A percentile compares a stretch with the other conserved stretches of the same genome.
Evolutionary conservation across 2,797 vertebrate species (phyloP).

Genomic region (Halcyon leucocephala): DNA sequence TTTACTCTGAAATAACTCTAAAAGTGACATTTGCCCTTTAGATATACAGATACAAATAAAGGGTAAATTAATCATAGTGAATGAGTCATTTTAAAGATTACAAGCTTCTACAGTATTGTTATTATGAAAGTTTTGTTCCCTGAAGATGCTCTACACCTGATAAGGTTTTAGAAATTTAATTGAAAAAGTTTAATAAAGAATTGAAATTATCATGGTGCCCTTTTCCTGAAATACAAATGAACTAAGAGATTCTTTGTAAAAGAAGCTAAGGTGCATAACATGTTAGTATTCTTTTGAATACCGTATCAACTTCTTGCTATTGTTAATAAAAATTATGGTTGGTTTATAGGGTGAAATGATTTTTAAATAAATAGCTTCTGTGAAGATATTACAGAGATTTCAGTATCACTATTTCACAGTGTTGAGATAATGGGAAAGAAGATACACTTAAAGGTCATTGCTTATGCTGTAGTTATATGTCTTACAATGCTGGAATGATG

Average conservation of each 20-base stretch:
- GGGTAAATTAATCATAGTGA: slow-evolving; percentile 65
- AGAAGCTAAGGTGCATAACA: slow-evolving; percentile 31
- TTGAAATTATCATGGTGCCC: slow-evolving; percentile 56
- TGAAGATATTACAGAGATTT: slow-evolving; percentile 65
- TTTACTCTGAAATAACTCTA: slow-evolving; percentile 41
- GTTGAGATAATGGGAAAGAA: slow-evolving; percentile 62
- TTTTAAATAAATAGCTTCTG: slow-evolving; percentile 75
- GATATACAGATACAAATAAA: slow-evolving; percentile 69
- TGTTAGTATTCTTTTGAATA: slow-evolving; percentile 67
- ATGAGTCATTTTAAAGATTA: slow-evolving; percentile 67
- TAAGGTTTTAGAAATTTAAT: slow-evolving; percentile 74
- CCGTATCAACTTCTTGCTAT: slow-evolving; percentile 44
- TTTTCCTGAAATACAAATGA: slow-evolving; percentile 57
- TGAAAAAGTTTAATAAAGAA: slow-evolving; percentile 74
- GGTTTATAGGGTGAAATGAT: slow-evolving; percentile 62
- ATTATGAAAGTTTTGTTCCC: slow-evolving; percentile 40
- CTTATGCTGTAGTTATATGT: slow-evolving; percentile 58
- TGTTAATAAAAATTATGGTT: slow-evolving; percentile 75
- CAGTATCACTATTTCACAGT: slow-evolving; percentile 54
- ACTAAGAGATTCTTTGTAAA: slow-evolving; percentile 34
- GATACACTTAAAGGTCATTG: slow-evolving; percentile 73
- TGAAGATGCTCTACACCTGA: slow-evolving; percentile 44
- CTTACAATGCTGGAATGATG: slow-evolving; percentile 66
- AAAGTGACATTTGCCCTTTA: slow-evolving; percentile 69
- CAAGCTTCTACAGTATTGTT: slow-evolving; percentile 22